These are phyloP conservation scores for Torymus tubicola DNA, from an alignment of 2,888 invertebrate genomes.

Conservation along the genomic window DNA sequence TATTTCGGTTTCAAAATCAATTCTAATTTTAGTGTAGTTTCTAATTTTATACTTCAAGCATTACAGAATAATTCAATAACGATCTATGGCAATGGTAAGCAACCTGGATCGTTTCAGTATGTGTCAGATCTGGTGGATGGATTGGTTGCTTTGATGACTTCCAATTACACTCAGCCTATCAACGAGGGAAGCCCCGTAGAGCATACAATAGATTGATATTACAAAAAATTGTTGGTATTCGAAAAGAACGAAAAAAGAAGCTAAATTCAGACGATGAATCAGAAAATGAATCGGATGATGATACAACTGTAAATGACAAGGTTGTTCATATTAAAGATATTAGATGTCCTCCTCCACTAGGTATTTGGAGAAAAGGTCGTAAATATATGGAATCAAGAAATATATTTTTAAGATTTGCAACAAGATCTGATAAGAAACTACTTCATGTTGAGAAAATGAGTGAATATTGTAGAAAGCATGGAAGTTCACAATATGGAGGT, in stretches of 20 bases:
- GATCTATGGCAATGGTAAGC: constrained; percentile 90
- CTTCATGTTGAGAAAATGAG: constrained; percentile 80
- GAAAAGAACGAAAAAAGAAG: constrained; percentile 50
- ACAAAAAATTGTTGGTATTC: constrained; percentile 74
- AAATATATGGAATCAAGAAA: constrained; percentile 82
- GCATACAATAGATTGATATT: constrained; percentile 96
- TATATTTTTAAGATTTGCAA: constrained; percentile 86
- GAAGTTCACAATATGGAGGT: constrained; percentile 80
- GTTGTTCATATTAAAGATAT: constrained; percentile 77
- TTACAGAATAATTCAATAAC: constrained; percentile 96
- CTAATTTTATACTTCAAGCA: constrained; percentile 99
- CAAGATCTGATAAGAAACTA: constrained; percentile 84
- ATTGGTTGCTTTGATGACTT: constrained; percentile 92
- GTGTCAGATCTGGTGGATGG: constrained; percentile 98
- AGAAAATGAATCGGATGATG: constrained; percentile 60
- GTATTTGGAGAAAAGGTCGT: constrained; percentile 86
- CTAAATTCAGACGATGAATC: constrained; percentile 52
- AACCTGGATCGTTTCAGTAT: constrained; percentile 98
- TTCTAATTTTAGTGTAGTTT: constrained; percentile 99
- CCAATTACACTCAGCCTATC: constrained; percentile 94
- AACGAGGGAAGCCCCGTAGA: constrained; percentile 99
- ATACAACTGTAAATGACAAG: constrained; percentile 59
- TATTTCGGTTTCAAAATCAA: no score
- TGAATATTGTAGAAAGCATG: constrained; percentile 81
- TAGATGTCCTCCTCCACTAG: constrained; percentile 81